These are phyloP conservation scores for Emberiza fucata DNA, from an alignment of 2,113 vertebrate genomes.

Conservation along the genomic window DNA sequence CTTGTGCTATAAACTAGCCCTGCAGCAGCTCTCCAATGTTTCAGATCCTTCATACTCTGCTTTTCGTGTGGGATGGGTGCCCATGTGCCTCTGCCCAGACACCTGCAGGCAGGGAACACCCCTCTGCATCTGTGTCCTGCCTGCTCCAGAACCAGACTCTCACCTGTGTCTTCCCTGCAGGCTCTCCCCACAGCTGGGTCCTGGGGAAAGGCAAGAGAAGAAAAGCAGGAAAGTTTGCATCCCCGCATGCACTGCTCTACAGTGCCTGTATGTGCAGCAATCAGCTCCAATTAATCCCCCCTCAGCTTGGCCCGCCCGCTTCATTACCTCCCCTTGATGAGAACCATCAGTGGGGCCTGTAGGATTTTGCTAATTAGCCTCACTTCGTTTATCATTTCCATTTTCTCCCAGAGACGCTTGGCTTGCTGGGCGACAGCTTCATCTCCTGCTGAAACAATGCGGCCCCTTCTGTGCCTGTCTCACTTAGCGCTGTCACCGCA, in stretches of 20 bases:
- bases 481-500: conserved; percentile 81
- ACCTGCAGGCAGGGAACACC: background rate
- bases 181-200: background rate
- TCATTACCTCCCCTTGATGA: conserved; percentile 75
- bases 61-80: background rate
- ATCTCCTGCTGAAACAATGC: conserved; percentile 76
- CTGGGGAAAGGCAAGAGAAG: background rate
- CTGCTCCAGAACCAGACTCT: background rate
- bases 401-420: conserved; percentile 72
- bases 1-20: background rate
- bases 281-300: conserved; percentile 62
- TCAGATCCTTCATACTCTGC: background rate
- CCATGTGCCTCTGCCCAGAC: background rate
- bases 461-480: conserved; percentile 74
- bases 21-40: background rate
- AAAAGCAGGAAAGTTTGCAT: conserved; percentile 29
- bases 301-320: conserved; percentile 66
- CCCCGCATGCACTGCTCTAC: background rate
- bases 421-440: conserved; percentile 77
- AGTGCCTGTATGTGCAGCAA: conserved; percentile 26
- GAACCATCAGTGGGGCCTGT: conserved; percentile 77
- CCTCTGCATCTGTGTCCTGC: accelerated
- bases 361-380: conserved; percentile 80
- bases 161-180: background rate
- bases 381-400: conserved; percentile 80